Base-by-base conservation (phyloP, 2,113 vertebrate species). In the Dicentrarchus labrax region DNA sequence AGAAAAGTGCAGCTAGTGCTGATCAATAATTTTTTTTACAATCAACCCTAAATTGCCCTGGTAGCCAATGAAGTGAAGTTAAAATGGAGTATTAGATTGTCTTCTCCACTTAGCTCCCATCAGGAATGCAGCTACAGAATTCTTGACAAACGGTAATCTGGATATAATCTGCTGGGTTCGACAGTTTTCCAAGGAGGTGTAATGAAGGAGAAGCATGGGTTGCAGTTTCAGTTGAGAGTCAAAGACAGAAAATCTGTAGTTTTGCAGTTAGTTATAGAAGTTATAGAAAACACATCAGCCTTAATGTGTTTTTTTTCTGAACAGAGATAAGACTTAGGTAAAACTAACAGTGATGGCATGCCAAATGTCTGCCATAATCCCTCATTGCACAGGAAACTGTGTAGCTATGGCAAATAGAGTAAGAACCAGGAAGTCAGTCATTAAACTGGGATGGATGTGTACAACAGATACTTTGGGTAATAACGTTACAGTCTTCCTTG, bases 21-120 rank as follows among this genome's bases (percentile, higher is more conserved):
- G 83, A 90, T 93, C 90, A 86, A 92, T 91, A 90, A 84, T 48
- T 82, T 87, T 87, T 87, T 87, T 91, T 88, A 91, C 77, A 88
- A 78, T 90, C 88, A 86, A 86, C 72, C 72, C 82, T 73, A 78
- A 90, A 91, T 85, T 75, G 79, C 78, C 43, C 48, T 19, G 7
- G 50, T 86, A 76, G 72, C 83, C 78, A 89, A 59, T 86, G 82
- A 82, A 89, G 85, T 86, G 75, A 75, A 73, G 83, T 75, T 80
- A 72, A 89, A 89, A 65, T 22, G 36, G 69, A 60, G 78, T 78
- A 88, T 83, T 76, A 80, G 86, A 53, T 68, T 78, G 83, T 80
- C 78, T 68, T 83, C 56, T 89, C 53, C 76, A 77, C 81, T 80
- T 61, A 88, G 16, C 51, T 67, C 30, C 54, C 19, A 65, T 80